Evolutionary conservation across 2,113 vertebrate genomes (phyloP).

Genomic region (Ceuthmochares aereus): DNA sequence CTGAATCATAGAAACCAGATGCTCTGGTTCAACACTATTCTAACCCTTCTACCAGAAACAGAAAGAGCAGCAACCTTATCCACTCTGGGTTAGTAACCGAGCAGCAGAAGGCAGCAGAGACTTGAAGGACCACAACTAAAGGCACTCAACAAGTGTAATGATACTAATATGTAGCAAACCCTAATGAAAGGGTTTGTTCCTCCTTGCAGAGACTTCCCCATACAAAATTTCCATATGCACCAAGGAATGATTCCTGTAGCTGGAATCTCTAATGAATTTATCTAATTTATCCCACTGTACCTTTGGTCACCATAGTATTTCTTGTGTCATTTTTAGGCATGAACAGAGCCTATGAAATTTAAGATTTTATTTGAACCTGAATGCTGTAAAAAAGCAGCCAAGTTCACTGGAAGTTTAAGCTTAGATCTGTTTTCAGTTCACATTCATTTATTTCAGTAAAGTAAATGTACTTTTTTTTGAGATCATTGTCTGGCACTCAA

Average conservation of each 20-base stretch:
- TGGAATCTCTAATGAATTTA: not conserved
- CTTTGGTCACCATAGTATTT: not conserved
- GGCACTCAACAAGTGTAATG: not conserved
- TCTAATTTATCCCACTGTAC: not conserved
- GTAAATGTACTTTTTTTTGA: not conserved
- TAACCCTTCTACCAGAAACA: not conserved
- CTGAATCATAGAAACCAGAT: not conserved
- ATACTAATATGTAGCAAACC: not conserved
- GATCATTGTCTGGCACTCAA: not conserved
- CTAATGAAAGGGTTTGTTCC: not conserved
- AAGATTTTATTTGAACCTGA: not conserved
- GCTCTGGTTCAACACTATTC: not conserved
- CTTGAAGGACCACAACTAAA: not conserved
- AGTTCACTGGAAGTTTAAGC: not conserved
- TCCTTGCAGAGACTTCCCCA: not conserved
- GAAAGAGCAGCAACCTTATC: not conserved
- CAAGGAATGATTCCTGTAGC: not conserved
- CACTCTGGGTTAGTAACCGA: not conserved
- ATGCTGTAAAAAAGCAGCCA: not conserved
- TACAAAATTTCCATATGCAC: not conserved
- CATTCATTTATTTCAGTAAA: not conserved
- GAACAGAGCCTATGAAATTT: not conserved
- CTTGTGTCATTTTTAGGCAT: not conserved
- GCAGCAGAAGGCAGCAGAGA: not conserved
- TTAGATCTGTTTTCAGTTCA: not conserved